Conservation (phyloP, 1,140 invertebrate species). For the Lordiphosa mommai region DNA sequence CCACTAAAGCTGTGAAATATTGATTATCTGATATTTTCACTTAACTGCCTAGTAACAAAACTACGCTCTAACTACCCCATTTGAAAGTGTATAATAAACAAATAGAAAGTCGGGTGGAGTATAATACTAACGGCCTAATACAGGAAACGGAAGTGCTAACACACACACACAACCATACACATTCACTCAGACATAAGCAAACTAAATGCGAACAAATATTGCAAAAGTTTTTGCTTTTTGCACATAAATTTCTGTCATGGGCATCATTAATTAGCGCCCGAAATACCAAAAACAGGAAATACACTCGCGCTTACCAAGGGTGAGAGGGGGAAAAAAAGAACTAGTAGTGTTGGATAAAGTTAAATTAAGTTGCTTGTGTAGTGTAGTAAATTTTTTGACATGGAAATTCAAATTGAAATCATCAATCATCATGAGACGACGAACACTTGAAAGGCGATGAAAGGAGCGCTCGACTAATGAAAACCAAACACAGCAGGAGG, state of each 20-base stretch:
- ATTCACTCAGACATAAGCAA: conserved; percentile 20
- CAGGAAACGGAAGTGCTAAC: conserved; percentile 68
- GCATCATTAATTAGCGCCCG: conserved; percentile 67
- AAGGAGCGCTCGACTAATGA: conserved; percentile 57
- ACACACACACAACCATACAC: conserved; percentile 30
- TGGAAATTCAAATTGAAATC: conserved; percentile 78
- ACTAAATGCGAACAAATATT: conserved; percentile 74
- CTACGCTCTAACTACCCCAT: conserved; percentile 9
- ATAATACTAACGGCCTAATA: conserved; percentile 56
- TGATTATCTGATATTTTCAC: too few species aligned
- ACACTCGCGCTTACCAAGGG: conserved; percentile 38
- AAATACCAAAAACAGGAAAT: conserved; percentile 46
- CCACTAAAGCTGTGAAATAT: too few species aligned
- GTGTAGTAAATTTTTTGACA: conserved; percentile 39
- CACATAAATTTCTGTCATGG: conserved; percentile 75
- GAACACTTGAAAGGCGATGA: conserved; percentile 30
- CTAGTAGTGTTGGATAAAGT: conserved; percentile 57
- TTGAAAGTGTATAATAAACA: conserved; percentile 45
- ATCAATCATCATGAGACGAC: conserved; percentile 59
- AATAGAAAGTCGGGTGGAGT: conserved; percentile 38
- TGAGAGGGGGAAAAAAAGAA: conserved; percentile 4
- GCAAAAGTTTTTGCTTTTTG: conserved; percentile 65
- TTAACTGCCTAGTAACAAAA: not conserved
- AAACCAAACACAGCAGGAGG: conserved; percentile 65
- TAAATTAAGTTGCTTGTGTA: conserved; percentile 63